Percentiles rank a stretch among this genome's conserved stretches.
Conservation (phyloP, 92 coral and sea anemone genomes). For the Micromussa lordhowensis region DNA sequence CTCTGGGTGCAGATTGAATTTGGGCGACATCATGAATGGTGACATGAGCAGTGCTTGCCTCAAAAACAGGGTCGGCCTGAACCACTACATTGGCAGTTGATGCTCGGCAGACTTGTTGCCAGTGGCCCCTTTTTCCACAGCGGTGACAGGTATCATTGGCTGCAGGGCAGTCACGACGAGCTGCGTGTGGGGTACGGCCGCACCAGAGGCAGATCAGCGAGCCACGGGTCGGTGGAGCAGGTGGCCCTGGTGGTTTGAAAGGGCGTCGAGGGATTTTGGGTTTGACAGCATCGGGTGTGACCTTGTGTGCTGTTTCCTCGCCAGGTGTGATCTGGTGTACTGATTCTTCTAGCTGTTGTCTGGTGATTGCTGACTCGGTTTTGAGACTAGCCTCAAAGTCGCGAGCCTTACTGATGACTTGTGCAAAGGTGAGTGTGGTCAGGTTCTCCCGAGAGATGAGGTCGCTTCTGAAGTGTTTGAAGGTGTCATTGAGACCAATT, state of each 20-base stretch:
- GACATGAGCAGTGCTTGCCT: too few relatives aligned
- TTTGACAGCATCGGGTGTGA: too few relatives aligned
- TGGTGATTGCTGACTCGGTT: conserved; percentile 7
- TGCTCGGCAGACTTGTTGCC: too few relatives aligned
- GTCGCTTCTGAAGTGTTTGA: conserved; percentile 51
- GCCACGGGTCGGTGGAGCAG: too few relatives aligned
- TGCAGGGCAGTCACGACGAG: conserved; percentile 56
- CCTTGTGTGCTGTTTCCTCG: neutral
- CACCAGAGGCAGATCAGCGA: neutral
- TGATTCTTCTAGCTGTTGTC: conserved; percentile 15
- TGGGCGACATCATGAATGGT: too few relatives aligned
- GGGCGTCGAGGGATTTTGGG: too few relatives aligned
- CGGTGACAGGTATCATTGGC: neutral
- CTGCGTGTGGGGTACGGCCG: conserved; percentile 3
- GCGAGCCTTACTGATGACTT: conserved; percentile 1
- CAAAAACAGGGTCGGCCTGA: too few relatives aligned
- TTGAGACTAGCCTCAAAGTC: conserved; percentile 3
- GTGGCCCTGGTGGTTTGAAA: too few relatives aligned
- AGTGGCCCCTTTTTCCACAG: too few relatives aligned
- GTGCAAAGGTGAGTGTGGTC: neutral
- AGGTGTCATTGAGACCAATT: conserved; percentile 57
- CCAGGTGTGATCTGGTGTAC: neutral
- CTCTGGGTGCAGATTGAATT: too few relatives aligned
- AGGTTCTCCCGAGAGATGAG: conserved; percentile 48
- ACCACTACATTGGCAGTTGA: too few relatives aligned